Evolutionary conservation across 2,797 vertebrate genomes (phyloP).

Genomic region (Tapera naevia): DNA sequence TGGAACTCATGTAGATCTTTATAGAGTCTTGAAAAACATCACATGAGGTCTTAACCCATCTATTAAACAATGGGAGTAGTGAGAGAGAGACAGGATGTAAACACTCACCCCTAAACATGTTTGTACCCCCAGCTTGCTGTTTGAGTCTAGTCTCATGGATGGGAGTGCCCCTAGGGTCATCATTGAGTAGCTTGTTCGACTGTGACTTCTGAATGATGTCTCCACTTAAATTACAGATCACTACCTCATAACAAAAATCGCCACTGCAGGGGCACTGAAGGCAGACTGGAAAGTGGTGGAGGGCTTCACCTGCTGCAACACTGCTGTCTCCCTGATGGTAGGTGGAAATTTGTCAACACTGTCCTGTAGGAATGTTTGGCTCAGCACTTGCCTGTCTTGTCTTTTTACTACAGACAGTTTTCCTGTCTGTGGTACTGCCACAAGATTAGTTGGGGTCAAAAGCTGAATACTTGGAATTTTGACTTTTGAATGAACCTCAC

Average conservation of each 20-base stretch:
- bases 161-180: constrained; percentile 50
- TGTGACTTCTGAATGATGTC: constrained; percentile 55
- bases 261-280: background rate
- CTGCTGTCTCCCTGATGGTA: background rate
- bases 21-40: background rate
- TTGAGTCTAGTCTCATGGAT: constrained; percentile 25
- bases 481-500: constrained; percentile 77
- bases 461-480: constrained; percentile 62
- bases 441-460: constrained; percentile 65
- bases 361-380: background rate
- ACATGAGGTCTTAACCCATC: background rate
- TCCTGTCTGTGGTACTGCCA: background rate
- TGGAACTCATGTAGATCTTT: background rate
- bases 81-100: background rate
- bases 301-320: constrained; percentile 8
- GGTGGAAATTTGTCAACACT: background rate
- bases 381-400: background rate
- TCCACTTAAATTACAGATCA: constrained; percentile 54
- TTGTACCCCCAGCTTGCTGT: constrained; percentile 27
- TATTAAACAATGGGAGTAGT: constrained; percentile 10
- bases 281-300: background rate
- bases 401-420: background rate
- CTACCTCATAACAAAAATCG: constrained; percentile 22
- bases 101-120: background rate
- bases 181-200: background rate